These are phyloP conservation scores for Cheilosia soror DNA, from an alignment of 2,888 invertebrate genomes.

Conservation along the genomic window DNA sequence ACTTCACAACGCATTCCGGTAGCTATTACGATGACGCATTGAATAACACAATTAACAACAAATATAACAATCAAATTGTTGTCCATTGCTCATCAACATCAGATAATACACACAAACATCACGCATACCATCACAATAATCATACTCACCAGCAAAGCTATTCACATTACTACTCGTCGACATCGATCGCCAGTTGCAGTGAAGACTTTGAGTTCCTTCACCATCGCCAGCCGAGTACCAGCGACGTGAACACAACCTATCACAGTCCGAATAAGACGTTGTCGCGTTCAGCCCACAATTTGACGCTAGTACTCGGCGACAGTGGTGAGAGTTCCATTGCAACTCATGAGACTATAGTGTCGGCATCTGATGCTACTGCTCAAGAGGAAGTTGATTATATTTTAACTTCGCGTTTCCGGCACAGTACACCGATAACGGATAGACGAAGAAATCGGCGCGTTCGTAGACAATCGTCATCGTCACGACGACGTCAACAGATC, in stretches of 20 bases:
- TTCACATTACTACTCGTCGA: conserved; percentile 79
- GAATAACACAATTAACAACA: conserved; percentile 73
- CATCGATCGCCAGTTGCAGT: conserved; percentile 76
- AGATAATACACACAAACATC: conserved; percentile 62
- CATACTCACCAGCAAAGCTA: conserved; percentile 71
- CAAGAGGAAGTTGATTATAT: conserved; percentile 78
- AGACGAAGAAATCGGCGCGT: conserved; percentile 76
- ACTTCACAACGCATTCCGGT: conserved; percentile 81
- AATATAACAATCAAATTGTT: conserved; percentile 68
- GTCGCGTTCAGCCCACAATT: conserved; percentile 67
- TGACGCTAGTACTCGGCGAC: conserved; percentile 55
- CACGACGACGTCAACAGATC: conserved; percentile 68
- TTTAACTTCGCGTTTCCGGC: conserved; percentile 79
- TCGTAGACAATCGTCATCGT: conserved; percentile 72
- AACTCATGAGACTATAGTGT: conserved; percentile 73
- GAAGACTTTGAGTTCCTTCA: conserved; percentile 70
- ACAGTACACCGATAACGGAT: conserved; percentile 80
- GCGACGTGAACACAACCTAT: conserved; percentile 43
- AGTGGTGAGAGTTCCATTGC: conserved; percentile 57
- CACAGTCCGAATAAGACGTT: conserved; percentile 59
- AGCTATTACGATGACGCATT: conserved; percentile 78
- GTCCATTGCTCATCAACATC: conserved; percentile 76
- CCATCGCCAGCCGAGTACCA: conserved; percentile 56
- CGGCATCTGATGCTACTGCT: conserved; percentile 67
- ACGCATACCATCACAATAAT: conserved; percentile 66